phyloP scores from a whole-genome alignment of 2,113 vertebrate species.

The Ardeotis arabs region DNA sequence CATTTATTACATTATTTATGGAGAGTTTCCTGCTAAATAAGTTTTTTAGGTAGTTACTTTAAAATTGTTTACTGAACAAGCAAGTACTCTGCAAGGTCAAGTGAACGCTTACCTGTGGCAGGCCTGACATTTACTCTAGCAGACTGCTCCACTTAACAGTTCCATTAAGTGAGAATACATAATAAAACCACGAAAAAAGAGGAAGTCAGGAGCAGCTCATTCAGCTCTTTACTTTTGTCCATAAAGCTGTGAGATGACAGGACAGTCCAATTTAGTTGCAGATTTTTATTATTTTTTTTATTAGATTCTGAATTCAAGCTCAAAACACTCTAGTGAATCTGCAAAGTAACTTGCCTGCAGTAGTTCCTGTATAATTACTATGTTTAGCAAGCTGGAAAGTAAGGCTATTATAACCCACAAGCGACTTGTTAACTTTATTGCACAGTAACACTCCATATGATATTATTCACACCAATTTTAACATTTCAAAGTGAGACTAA shows the following conservation, averaged over 20 bases:
- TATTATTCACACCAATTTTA: not conserved
- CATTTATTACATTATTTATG: not conserved
- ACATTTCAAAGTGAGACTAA: not conserved
- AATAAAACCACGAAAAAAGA: not conserved
- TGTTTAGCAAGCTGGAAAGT: not conserved
- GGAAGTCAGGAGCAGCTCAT: not conserved
- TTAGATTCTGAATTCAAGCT: not conserved
- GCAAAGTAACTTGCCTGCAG: not conserved
- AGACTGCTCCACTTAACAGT: not conserved
- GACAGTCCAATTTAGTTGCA: not conserved
- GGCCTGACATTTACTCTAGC: not conserved
- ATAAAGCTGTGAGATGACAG: not conserved
- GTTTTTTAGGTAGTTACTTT: not conserved
- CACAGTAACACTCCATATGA: not conserved
- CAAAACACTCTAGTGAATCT: not conserved
- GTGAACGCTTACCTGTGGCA: not conserved
- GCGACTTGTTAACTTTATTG: not conserved
- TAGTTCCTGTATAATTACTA: not conserved
- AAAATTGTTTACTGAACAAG: not conserved
- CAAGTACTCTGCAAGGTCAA: not conserved
- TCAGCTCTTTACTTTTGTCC: not conserved
- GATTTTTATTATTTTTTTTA: not conserved
- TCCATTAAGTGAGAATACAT: not conserved
- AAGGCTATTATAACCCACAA: not conserved
- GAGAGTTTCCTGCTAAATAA: not conserved